phyloP scores from a whole-genome alignment of 2,797 vertebrate species.

The Mormyrus proboscirostris region DNA sequence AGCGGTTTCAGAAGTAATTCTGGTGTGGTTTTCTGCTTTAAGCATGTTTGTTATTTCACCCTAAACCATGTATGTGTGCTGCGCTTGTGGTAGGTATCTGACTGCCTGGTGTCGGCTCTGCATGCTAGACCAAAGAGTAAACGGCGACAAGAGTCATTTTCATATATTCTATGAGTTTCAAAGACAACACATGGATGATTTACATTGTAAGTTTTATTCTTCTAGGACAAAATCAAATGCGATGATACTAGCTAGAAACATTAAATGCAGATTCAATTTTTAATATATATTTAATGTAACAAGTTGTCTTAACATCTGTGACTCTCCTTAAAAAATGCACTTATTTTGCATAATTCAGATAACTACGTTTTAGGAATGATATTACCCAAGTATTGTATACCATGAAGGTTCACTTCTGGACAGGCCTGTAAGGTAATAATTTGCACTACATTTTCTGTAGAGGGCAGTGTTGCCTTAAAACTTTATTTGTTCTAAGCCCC shows the following conservation, averaged over 20 bases:
- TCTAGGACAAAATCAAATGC: slow-evolving; percentile 42
- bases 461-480: slow-evolving; percentile 16
- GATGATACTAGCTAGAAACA: slow-evolving; percentile 22
- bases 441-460: neutral
- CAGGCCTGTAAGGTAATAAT: neutral
- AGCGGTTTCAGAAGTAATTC: neutral
- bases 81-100: neutral
- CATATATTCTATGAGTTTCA: neutral
- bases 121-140: neutral
- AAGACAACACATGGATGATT: slow-evolving; percentile 19
- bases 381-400: neutral
- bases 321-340: neutral
- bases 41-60: no score
- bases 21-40: neutral
- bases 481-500: neutral
- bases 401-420: neutral
- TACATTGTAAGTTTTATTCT: slow-evolving; percentile 48
- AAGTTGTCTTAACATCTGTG: neutral
- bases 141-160: neutral
- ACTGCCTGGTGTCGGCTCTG: neutral
- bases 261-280: neutral
- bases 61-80: neutral
- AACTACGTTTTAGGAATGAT: neutral
- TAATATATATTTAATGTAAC: neutral
- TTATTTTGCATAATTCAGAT: neutral